These are phyloP conservation scores for Sphinx pinastri DNA, from an alignment of 2,888 invertebrate species.

Conservation along the genomic window DNA sequence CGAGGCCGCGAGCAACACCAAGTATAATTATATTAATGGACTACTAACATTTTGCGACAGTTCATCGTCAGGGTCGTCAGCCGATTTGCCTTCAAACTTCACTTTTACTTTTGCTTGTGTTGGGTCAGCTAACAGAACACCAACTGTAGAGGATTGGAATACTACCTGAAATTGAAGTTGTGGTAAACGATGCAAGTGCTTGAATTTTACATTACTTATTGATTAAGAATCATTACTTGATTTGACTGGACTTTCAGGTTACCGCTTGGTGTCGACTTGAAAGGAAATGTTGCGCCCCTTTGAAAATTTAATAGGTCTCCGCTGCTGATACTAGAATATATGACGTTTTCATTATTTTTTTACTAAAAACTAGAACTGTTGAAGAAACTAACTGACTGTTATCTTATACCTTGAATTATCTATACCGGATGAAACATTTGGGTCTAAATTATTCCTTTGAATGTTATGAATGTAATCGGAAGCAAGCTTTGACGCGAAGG, in stretches of 20 bases:
- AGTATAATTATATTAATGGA: not conserved
- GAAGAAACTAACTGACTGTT: not conserved
- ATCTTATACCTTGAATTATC: slow-evolving; percentile 67
- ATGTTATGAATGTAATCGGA: slow-evolving; percentile 54
- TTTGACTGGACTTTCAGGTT: slow-evolving; percentile 88
- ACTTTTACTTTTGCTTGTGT: slow-evolving; percentile 86
- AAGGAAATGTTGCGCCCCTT: slow-evolving; percentile 83
- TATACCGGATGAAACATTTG: slow-evolving; percentile 56
- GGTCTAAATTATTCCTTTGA: slow-evolving; percentile 47
- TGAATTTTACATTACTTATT: not conserved
- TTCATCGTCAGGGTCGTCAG: slow-evolving; percentile 58
- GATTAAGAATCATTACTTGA: slow-evolving; percentile 76
- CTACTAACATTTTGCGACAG: slow-evolving; percentile 42
- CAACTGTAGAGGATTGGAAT: slow-evolving; percentile 87
- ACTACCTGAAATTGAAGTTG: slow-evolving; percentile 80
- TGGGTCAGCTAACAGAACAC: slow-evolving; percentile 87
- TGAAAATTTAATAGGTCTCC: slow-evolving; percentile 54
- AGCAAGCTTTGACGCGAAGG: slow-evolving; percentile 60
- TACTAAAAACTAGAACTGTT: not conserved
- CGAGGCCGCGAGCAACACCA: too few species aligned
- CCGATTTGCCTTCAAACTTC: slow-evolving; percentile 71
- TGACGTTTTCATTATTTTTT: not conserved
- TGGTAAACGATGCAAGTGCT: not conserved
- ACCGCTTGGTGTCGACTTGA: slow-evolving; percentile 87
- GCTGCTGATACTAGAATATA: slow-evolving; percentile 57